Conservation (phyloP, 2,888 invertebrate species). For the Sericinus montela region DNA sequence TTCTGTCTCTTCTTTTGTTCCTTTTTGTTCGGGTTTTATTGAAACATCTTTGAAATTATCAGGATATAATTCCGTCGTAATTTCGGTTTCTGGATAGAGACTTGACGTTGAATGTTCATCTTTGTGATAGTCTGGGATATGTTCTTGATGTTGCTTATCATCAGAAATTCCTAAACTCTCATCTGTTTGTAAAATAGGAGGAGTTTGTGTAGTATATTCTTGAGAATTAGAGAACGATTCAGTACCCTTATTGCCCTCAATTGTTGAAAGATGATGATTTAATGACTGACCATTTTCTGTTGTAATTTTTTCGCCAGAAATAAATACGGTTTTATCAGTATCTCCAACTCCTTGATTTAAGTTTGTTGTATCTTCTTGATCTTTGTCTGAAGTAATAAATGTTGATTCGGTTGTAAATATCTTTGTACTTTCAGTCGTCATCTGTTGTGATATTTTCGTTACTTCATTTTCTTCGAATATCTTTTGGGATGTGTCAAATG, state of each 20-base stretch:
- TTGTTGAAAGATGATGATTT: not conserved
- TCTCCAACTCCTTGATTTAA: not conserved
- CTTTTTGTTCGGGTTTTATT: not conserved
- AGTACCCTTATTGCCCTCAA: not conserved
- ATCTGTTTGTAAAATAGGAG: not conserved
- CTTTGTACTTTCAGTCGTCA: conserved; percentile 1
- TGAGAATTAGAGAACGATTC: not conserved
- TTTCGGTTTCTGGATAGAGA: not conserved
- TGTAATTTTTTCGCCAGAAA: conserved; percentile 1
- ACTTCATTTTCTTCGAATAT: not conserved
- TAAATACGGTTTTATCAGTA: not conserved
- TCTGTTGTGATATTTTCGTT: not conserved
- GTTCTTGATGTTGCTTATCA: not conserved
- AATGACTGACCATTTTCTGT: not conserved
- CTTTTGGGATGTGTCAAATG: not conserved
- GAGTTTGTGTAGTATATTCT: not conserved
- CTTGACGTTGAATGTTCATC: conserved; percentile 1
- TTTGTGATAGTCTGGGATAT: not conserved
- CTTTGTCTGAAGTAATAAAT: not conserved
- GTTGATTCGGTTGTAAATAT: not conserved
- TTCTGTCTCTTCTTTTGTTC: not conserved
- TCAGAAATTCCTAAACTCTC: not conserved
- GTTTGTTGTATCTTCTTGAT: not conserved
- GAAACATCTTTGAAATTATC: conserved; percentile 3
- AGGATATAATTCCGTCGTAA: not conserved